Evolutionary conservation across 2,888 invertebrate species (phyloP).

Genomic region (Drosophila kuntzei): DNA sequence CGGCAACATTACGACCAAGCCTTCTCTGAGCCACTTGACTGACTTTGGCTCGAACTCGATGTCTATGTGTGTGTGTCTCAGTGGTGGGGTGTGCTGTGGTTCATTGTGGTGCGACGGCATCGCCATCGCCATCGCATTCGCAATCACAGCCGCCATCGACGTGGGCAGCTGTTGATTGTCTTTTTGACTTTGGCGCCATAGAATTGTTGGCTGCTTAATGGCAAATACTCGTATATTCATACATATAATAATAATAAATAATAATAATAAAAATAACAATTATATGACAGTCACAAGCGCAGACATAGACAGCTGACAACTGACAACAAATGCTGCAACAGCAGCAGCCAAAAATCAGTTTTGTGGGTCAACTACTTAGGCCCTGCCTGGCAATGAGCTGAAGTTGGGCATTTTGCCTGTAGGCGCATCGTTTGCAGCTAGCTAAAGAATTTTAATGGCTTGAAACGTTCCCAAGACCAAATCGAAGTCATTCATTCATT

Average conservation of each 20-base stretch:
- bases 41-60: conserved; percentile 39
- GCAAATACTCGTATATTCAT: conserved; percentile 55
- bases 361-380: conserved; percentile 72
- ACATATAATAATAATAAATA: conserved; percentile 24
- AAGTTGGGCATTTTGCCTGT: conserved; percentile 35
- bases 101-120: conserved; percentile 38
- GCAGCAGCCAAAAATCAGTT: conserved; percentile 49
- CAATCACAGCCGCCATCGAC: conserved; percentile 61
- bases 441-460: conserved; percentile 74
- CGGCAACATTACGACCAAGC: conserved; percentile 61
- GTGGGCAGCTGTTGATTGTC: conserved; percentile 81
- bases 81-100: conserved; percentile 23
- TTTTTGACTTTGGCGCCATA: conserved; percentile 80
- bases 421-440: conserved; percentile 69
- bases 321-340: conserved; percentile 32
- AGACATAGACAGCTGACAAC: conserved; percentile 4
- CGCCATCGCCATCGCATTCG: conserved; percentile 37
- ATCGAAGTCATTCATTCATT: conserved; percentile 51
- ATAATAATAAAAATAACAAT: conserved; percentile 39
- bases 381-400: conserved; percentile 34
- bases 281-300: conserved; percentile 38
- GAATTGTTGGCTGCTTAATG: conserved; percentile 61
- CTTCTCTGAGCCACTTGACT: conserved; percentile 78
- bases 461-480: conserved; percentile 69
- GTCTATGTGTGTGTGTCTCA: background rate